Conservation (phyloP, 1,140 invertebrate species). For the Aphidius ervi region DNA sequence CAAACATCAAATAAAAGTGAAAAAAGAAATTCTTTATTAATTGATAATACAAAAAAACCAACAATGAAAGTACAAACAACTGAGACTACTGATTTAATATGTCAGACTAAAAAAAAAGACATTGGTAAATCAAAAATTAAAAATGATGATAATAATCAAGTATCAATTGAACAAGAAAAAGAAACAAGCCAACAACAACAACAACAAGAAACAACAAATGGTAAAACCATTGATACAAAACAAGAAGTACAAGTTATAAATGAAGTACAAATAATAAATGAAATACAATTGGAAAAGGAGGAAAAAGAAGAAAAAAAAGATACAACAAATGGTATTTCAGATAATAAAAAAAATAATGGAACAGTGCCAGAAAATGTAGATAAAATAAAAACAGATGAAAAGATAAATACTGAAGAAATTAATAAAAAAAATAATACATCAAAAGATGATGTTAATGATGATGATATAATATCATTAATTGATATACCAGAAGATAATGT, state of each 20-base stretch:
- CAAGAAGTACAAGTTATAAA: not conserved
- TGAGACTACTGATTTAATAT: not conserved
- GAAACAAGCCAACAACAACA: not conserved
- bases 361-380: not conserved
- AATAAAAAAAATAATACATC: no score
- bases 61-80: slow-evolving; percentile 4
- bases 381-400: not conserved
- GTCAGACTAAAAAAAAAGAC: slow-evolving; percentile 4
- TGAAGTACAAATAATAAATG: not conserved
- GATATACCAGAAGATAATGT: no score
- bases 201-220: slow-evolving; percentile 2
- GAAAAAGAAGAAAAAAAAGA: no score
- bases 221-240: not conserved
- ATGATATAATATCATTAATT: no score
- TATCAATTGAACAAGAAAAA: no score
- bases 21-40: not conserved
- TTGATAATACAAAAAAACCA: not conserved
- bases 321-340: no score
- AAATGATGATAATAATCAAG: not conserved
- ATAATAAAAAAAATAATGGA: slow-evolving; percentile 2
- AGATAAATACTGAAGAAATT: no score
- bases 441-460: no score
- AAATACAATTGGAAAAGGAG: no score
- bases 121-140: not conserved
- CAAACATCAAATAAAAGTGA: not conserved